Evolutionary conservation across 2,888 invertebrate species (phyloP), one percentile per base, ranked within the genome.

Genomic region (Creontiades dilutus): DNA sequence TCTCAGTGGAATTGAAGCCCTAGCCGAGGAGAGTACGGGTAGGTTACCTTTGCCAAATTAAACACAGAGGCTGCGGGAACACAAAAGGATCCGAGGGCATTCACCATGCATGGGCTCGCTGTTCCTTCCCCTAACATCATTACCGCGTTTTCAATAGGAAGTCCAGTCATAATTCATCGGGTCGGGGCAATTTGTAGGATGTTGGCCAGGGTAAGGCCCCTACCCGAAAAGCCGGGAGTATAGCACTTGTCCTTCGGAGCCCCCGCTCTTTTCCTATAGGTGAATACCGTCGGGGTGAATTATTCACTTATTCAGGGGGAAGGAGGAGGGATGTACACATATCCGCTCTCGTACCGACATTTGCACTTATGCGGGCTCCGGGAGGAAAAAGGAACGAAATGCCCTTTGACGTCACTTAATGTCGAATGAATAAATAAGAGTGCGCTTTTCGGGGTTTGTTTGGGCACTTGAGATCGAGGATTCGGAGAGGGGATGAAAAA

Each of bases 131-230:
- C 37, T 85, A 85, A 85, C 85, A 52, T 85, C 85, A 85, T 85
- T 85, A 85, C 85, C 85, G 61, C 85, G 85, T 85, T 85, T 85
- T 85, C 85, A 85, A 85, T 85, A 57, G 85, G 57, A 61, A 28
- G 61, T 61, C 85, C 52, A 57, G 52, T 85, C 85, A 85, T 85
- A 57, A 85, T 85, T 85, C 85, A 85, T 85, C 78, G 78, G 46
- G n/a, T n/a, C 4, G 78, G 78, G 78, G 37, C 78, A 78, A 78
- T 78, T 78, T 78, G 78, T 78, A 78, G 78, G 78, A 78, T 78
- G 78, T 78, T 78, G 78, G 78, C 16, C 37, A 9, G 78, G 46
- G 46, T 78, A 47, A 47, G 47, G 46, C 78, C 37, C 37, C 37
- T 7, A 37, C 37, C 37, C 78, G 14, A 47, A 78, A 47, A 46